Evolutionary conservation across 2,888 invertebrate species (phyloP).

Genomic region (Tridacna crocea): DNA sequence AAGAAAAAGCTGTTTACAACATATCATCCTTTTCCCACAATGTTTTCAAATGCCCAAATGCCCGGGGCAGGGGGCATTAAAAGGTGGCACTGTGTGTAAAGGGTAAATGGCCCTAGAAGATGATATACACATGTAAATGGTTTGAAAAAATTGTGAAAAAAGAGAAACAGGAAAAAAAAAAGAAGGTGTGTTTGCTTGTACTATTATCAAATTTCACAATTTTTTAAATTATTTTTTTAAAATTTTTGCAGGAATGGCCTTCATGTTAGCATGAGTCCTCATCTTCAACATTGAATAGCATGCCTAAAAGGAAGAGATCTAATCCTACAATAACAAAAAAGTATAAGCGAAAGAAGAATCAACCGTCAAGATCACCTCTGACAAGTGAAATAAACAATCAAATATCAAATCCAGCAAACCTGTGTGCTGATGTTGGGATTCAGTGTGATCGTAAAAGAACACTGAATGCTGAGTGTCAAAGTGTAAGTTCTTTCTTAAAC

Average conservation of each 20-base stretch:
- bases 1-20: no score
- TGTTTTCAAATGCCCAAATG: no score
- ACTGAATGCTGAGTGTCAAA: conserved; percentile 3
- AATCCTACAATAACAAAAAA: conserved; percentile 6
- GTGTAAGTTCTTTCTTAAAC: not conserved
- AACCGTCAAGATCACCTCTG: not conserved
- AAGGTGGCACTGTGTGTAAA: no score
- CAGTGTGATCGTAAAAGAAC: conserved; percentile 2
- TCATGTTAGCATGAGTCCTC: no score
- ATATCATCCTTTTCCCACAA: no score
- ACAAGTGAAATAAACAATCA: not conserved
- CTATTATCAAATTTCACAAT: no score
- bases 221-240: not conserved
- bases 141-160: not conserved
- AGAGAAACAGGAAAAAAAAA: not conserved
- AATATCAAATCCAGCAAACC: not conserved
- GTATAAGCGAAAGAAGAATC: conserved; percentile 1
- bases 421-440: not conserved
- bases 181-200: not conserved
- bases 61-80: no score
- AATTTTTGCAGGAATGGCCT: not conserved
- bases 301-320: conserved; percentile 7
- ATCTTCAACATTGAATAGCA: not conserved
- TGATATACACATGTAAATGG: not conserved
- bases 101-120: no score